Evolutionary conservation across 2,113 vertebrate species (phyloP), one percentile per base, ranked within the genome.

Genomic region (Callopanchax toddi): DNA sequence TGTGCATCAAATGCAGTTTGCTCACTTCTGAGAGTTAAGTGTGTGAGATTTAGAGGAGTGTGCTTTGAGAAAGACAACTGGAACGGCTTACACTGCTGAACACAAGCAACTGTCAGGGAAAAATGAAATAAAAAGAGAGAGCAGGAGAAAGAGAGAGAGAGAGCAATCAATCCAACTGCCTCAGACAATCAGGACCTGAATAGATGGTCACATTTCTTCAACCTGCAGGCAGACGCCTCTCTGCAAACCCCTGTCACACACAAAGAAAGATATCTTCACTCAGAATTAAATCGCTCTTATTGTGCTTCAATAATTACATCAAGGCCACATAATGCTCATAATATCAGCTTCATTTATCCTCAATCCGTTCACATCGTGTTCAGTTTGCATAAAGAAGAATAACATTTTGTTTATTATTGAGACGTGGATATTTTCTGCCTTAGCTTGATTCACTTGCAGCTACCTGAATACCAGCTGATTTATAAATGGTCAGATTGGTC

Each of bases 141-240:
- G 29, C 29, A 5, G 45, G 36, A 46, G 62, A 60, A 5, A 50
- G 36, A 46, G 62, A 60, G 68, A 84, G 74, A 69, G 65, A 65
- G 60, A 81, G 83, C 68, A 63, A 85, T 81, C 74, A 86, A 76
- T 89, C 79, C 48, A 59, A 62, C 66, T 61, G 71, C 53, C 65
- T 70, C 34, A 53, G 67, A 75, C 79, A 79, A 75, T 44, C 59
- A 61, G n/a, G 66, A 44, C 48, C 51, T 29, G 62, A 81, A 78
- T 78, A 73, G 74, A 81, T 29, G 67, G 73, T 71, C 67, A 55
- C 70, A 67, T 81, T 72, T 63, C 43, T 80, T 49, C 46, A 52
- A 49, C 67, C 77, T 59, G 64, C 71, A 76, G 68, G 51, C 54
- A 61, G 25, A 74, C 18, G 17, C 60, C 5, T 17, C 67, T 6